These are phyloP conservation scores for Pelmatolapia mariae DNA, from an alignment of 2,113 vertebrate species.

Conservation along the genomic window DNA sequence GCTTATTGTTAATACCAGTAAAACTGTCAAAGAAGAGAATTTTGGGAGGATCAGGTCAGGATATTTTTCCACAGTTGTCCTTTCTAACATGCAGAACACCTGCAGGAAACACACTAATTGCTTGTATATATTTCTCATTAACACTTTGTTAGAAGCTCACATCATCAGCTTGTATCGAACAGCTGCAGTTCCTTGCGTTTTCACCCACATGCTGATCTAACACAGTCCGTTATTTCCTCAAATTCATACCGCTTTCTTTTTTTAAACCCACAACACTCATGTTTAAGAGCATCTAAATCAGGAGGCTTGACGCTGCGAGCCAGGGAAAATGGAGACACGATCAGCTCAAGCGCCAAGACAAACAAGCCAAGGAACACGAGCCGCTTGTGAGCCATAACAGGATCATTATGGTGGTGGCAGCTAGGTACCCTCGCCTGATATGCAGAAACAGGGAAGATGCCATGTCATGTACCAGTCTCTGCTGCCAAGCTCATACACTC, in stretches of 20 bases:
- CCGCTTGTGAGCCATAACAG: slow-evolving; percentile 44
- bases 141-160: background rate
- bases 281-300: slow-evolving; percentile 21
- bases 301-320: slow-evolving; percentile 11
- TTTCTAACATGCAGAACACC: background rate
- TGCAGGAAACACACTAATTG: background rate
- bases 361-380: slow-evolving; percentile 43
- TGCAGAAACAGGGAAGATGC: slow-evolving; percentile 10
- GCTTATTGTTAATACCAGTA: background rate
- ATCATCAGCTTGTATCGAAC: background rate
- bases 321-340: slow-evolving; percentile 15
- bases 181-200: background rate
- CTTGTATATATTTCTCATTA: background rate
- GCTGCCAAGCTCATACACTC: slow-evolving; percentile 29
- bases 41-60: background rate
- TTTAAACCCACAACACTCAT: background rate
- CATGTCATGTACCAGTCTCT: slow-evolving; percentile 30
- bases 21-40: background rate
- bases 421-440: slow-evolving; percentile 35
- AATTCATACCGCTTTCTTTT: background rate
- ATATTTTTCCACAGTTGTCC: background rate
- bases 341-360: slow-evolving; percentile 27
- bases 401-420: slow-evolving; percentile 48
- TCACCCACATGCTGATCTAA: background rate
- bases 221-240: background rate